Evolutionary conservation across 64 coral and sea anemone genomes (phyloP).

Genomic region (Astreopora myriophthalma): DNA sequence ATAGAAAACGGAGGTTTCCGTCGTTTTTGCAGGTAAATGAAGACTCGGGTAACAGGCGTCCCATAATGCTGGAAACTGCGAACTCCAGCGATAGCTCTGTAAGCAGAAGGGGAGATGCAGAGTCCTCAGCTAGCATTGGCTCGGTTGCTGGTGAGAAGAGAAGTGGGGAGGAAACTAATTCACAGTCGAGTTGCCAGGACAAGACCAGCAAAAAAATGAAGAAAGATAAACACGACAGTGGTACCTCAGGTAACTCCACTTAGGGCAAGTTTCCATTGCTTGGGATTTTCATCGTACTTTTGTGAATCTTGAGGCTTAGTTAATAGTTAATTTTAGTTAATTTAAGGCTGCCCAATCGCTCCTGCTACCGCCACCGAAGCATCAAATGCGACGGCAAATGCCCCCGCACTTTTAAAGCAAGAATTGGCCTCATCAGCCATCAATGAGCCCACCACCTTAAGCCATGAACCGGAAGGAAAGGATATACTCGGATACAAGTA

Average conservation of each 20-base stretch:
- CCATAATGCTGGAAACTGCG: constrained; percentile 89
- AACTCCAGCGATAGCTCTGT: not conserved
- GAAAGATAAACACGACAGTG: constrained; percentile 6
- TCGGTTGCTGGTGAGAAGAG: constrained; percentile 2
- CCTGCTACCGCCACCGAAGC: too few species aligned
- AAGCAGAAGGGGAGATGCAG: not conserved
- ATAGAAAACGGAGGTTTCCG: not conserved
- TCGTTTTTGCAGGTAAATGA: constrained; percentile 78
- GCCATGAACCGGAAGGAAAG: too few species aligned
- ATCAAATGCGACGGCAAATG: too few species aligned
- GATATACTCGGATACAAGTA: too few species aligned
- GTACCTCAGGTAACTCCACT: not conserved
- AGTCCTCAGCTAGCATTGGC: not conserved
- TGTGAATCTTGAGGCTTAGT: too few species aligned
- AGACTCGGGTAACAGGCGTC: constrained; percentile 93
- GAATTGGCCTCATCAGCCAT: too few species aligned
- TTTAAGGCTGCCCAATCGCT: too few species aligned
- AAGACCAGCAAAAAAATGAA: constrained; percentile 16
- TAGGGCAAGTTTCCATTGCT: too few species aligned
- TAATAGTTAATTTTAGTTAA: too few species aligned
- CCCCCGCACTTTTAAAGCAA: too few species aligned
- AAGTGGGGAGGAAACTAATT: not conserved
- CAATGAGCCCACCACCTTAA: too few species aligned
- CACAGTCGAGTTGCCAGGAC: not conserved
- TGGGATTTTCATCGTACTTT: too few species aligned